Evolutionary conservation across 2,888 invertebrate species (phyloP), one percentile per base, ranked within the genome.

Genomic region (Orchestes rusci): DNA sequence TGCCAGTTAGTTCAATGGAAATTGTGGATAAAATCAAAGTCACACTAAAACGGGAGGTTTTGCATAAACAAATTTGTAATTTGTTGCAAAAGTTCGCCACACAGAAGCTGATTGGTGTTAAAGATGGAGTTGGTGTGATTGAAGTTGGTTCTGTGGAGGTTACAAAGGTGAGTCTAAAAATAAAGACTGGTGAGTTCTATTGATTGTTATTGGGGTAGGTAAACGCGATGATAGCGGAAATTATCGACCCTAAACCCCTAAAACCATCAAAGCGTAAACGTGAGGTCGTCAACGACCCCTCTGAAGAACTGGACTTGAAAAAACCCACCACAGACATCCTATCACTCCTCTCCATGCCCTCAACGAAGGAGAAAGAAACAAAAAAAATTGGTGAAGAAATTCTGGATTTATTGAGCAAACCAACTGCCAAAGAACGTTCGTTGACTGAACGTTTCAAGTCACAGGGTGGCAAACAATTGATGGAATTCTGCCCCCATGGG

Each of bases 381-480:
- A 95, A 95, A 67, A 84, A 93, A 69, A 81, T 95, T 1, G 93
- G 93, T 0, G 95, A 96, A 66, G 96, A 97, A 71, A 96, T 97
- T 43, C 74, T 93, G 58, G 92, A 92, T 61, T 70, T 97, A 12
- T 70, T 97, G 1, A 94, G 92, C 56, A 92, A 92, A 66, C 95
- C 95, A 5, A 95, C 95, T 0, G 95, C 95, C 1, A 96, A 96
- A 67, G 95, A 97, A 68, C 80, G 87, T 57, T 92, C 90, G 1
- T 70, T 96, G n/a, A 91, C 93, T 1, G 95, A 96, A 69, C 81
- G 92, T 58, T 97, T 97, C 66, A 83, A 91, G 59, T 95, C 95
- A 12, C 93, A 94, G 73, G 94, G 47, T 47, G 95, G 84, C 1
- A 87, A 87, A 0, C 87, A 88, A 65, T 85, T 90, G 3, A 89